Evolutionary conservation across 2,888 invertebrate genomes (phyloP).

Genomic region (Cheilosia vulpina): DNA sequence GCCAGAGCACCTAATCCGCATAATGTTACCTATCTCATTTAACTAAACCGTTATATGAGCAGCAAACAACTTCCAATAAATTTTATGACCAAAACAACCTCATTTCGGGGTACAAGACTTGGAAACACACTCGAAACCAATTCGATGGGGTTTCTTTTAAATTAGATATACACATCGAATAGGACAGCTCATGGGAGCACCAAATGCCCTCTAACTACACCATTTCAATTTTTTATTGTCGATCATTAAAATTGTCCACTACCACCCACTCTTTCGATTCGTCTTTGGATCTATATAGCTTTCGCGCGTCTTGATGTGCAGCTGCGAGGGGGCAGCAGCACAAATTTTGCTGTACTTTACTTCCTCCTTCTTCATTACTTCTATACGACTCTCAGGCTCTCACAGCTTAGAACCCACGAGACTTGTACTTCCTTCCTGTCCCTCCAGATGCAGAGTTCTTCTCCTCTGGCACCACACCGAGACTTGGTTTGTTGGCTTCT

Average conservation of each 20-base stretch:
- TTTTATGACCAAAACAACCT: conserved; percentile 16
- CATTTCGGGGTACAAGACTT: background rate
- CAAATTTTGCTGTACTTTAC: conserved; percentile 39
- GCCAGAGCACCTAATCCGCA: background rate
- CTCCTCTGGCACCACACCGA: background rate
- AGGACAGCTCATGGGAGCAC: conserved; percentile 16
- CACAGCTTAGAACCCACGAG: conserved; percentile 10
- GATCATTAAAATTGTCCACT: conserved; percentile 72
- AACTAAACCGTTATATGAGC: conserved; percentile 23
- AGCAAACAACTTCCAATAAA: conserved; percentile 10
- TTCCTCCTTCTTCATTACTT: conserved; percentile 60
- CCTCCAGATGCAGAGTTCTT: background rate
- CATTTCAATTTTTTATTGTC: conserved; percentile 57
- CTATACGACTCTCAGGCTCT: background rate
- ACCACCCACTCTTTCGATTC: conserved; percentile 44
- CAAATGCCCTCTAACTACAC: conserved; percentile 53
- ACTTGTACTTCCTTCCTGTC: conserved; percentile 4
- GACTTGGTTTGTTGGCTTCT: conserved; percentile 28
- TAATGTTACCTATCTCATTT: conserved; percentile 5
- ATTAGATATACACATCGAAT: conserved; percentile 28
- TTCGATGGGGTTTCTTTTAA: conserved; percentile 16
- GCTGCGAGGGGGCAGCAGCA: background rate
- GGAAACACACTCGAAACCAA: conserved; percentile 8
- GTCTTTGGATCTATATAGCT: background rate
- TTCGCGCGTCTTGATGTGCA: background rate